A percentile compares a stretch with the other conserved stretches of the same genome.
Conservation (phyloP, 2,797 vertebrate species). For the Ctenopoma kingsleyae region DNA sequence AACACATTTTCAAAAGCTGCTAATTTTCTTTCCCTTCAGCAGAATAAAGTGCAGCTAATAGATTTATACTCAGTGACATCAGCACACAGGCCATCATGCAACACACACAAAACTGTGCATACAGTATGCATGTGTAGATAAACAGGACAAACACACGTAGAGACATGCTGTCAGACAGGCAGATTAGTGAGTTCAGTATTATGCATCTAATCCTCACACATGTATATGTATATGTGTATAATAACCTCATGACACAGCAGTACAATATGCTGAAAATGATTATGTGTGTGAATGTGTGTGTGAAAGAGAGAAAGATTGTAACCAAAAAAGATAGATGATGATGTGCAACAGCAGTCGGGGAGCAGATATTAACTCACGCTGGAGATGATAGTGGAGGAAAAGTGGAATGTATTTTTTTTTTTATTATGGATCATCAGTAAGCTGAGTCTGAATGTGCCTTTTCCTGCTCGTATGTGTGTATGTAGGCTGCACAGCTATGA, state of each 20-base stretch:
- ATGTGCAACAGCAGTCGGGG: slow-evolving; percentile 46
- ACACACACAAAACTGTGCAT: slow-evolving; percentile 30
- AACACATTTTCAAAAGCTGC: slow-evolving; percentile 35
- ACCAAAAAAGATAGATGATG: slow-evolving; percentile 31
- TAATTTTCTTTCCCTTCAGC: background rate
- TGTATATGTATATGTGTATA: slow-evolving; percentile 29
- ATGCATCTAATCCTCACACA: slow-evolving; percentile 68
- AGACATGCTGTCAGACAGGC: slow-evolving; percentile 17
- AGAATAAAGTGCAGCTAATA: slow-evolving; percentile 58
- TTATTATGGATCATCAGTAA: slow-evolving; percentile 4
- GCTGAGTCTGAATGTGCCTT: background rate
- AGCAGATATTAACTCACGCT: slow-evolving; percentile 41
- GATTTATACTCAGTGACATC: slow-evolving; percentile 55
- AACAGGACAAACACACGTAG: slow-evolving; percentile 26
- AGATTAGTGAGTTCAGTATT: slow-evolving; percentile 67
- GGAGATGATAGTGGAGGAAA: slow-evolving; percentile 21
- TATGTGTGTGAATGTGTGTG: slow-evolving; percentile 36
- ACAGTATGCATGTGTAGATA: slow-evolving; percentile 7
- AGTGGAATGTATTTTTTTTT: slow-evolving; percentile 15
- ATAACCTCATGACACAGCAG: slow-evolving; percentile 74
- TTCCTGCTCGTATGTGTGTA: background rate
- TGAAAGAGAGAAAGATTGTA: slow-evolving; percentile 31
- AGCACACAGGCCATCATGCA: slow-evolving; percentile 19
- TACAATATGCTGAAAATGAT: slow-evolving; percentile 68
- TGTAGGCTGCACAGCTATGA: background rate